Percentiles rank a stretch among this genome's conserved stretches.
Evolutionary conservation across 2,888 invertebrate species (phyloP).

Genomic region (Mayetiola destructor): DNA sequence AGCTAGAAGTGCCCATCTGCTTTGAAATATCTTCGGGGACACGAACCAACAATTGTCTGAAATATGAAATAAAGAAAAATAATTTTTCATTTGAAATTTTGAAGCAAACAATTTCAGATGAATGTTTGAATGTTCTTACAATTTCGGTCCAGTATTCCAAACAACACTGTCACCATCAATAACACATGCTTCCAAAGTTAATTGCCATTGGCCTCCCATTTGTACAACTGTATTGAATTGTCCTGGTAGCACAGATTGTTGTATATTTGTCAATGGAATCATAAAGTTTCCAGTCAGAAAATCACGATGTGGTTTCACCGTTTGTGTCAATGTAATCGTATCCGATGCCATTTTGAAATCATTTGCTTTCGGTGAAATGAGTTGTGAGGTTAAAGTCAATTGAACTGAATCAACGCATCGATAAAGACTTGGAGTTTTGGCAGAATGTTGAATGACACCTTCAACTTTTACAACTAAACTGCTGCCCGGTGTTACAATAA

Average conservation of each 20-base stretch:
- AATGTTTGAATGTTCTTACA: conserved; percentile 47
- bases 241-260: conserved; percentile 18
- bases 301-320: conserved; percentile 78
- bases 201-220: conserved; percentile 52
- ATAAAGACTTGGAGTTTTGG: conserved; percentile 49
- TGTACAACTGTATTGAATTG: conserved; percentile 28
- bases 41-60: conserved; percentile 30
- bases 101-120: neutral
- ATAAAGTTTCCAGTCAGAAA: conserved; percentile 90
- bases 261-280: conserved; percentile 32
- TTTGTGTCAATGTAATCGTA: conserved; percentile 51
- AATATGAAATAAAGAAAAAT: conserved; percentile 13
- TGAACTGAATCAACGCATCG: conserved; percentile 56
- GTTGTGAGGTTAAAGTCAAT: conserved; percentile 51
- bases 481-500: conserved; percentile 67
- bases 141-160: conserved; percentile 83
- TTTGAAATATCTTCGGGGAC: conserved; percentile 34
- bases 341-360: conserved; percentile 26
- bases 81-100: neutral
- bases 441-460: conserved; percentile 68
- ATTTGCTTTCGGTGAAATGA: conserved; percentile 33
- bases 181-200: conserved; percentile 72
- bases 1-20: neutral
- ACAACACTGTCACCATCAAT: conserved; percentile 68
- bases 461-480: conserved; percentile 86